Conservation (phyloP, 2,113 vertebrate species). For the Otus sunia region DNA sequence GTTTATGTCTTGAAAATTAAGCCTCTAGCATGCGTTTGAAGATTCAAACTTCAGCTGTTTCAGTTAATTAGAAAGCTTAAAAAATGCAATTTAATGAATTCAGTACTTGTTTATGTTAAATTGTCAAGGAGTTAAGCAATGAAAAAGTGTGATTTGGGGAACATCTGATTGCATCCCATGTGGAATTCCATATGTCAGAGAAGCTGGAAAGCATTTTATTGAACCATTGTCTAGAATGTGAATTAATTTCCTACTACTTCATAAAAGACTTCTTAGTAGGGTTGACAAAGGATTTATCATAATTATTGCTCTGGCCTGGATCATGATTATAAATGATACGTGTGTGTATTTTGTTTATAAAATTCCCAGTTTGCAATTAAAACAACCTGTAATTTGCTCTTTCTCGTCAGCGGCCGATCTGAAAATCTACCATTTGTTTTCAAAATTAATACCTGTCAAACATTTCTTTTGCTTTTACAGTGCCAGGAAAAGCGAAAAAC, state of each 20-base stretch:
- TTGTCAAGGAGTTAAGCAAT: conserved; percentile 73
- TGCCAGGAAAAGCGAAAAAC: not conserved
- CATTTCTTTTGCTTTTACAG: not conserved
- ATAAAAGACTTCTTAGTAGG: conserved; percentile 63
- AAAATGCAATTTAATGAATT: conserved; percentile 75
- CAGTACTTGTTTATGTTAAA: conserved; percentile 77
- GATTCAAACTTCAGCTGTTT: conserved; percentile 53
- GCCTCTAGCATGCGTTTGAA: conserved; percentile 57
- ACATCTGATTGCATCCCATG: conserved; percentile 71
- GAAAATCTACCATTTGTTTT: conserved; percentile 60
- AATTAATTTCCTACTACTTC: conserved; percentile 73
- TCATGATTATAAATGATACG: conserved; percentile 68
- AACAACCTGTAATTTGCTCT: conserved; percentile 58
- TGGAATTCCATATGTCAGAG: conserved; percentile 65
- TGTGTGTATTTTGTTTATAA: conserved; percentile 71
- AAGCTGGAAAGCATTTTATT: conserved; percentile 65
- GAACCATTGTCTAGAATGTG: conserved; percentile 65
- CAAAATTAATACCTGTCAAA: conserved; percentile 76
- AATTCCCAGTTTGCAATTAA: conserved; percentile 73
- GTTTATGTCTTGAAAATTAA: conserved; percentile 51
- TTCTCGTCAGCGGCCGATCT: conserved; percentile 12
- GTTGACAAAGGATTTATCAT: conserved; percentile 81
- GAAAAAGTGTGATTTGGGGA: conserved; percentile 72
- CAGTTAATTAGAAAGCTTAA: conserved; percentile 69
- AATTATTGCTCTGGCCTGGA: conserved; percentile 68